Conservation (phyloP, 2,113 vertebrate genomes). For the Dromas ardeola region DNA sequence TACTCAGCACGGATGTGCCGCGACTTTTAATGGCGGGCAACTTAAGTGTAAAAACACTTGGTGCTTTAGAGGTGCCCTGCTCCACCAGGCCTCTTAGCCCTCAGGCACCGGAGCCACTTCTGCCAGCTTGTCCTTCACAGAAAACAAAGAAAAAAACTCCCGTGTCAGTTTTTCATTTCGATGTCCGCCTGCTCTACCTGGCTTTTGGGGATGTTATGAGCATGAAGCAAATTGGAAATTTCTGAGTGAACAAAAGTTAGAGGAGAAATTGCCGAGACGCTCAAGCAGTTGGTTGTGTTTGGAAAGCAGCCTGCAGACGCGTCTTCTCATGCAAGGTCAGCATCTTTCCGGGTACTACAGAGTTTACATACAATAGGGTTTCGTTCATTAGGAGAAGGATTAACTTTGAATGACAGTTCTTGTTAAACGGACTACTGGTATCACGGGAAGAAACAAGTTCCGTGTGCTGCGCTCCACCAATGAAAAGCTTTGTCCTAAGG, state of each 20-base stretch:
- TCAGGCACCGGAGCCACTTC: background rate
- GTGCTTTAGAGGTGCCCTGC: background rate
- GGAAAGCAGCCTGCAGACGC: background rate
- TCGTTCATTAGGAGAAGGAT: constrained; percentile 12
- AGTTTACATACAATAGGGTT: background rate
- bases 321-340: background rate
- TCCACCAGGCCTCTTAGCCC: background rate
- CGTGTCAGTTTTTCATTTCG: background rate
- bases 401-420: background rate
- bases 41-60: background rate
- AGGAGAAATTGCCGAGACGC: background rate
- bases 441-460: background rate
- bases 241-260: background rate
- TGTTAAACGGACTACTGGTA: background rate
- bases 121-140: background rate
- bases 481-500: background rate
- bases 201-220: background rate
- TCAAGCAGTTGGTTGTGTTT: background rate
- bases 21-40: background rate
- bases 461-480: background rate
- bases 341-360: background rate
- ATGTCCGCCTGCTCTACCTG: background rate
- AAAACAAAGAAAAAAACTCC: background rate
- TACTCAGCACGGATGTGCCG: background rate
- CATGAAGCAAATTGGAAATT: background rate